A percentile compares a stretch with the other conserved stretches of the same genome.
phyloP scores from a whole-genome alignment of 2,888 invertebrate genomes.

The Megastigmus dorsalis region DNA sequence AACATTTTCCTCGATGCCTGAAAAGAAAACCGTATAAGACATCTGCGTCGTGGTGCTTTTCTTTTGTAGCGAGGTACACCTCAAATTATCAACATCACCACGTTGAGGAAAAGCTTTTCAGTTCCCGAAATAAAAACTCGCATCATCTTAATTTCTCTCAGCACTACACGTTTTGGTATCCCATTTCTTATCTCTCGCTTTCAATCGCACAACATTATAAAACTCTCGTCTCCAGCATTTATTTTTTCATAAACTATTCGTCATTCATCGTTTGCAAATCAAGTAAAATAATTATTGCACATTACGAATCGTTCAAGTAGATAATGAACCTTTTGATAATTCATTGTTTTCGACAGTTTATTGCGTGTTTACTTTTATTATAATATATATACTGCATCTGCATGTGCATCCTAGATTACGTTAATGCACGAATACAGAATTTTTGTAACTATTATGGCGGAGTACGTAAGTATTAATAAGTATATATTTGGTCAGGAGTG shows the following conservation, averaged over 20 bases:
- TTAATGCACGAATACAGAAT: slow-evolving; percentile 28
- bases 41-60: slow-evolving; percentile 11
- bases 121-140: slow-evolving; percentile 22
- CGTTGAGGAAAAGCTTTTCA: slow-evolving; percentile 1
- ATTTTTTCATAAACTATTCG: too few relatives aligned
- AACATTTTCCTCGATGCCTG: neutral
- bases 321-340: slow-evolving; percentile 1
- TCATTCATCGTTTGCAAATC: slow-evolving; percentile 40
- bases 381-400: slow-evolving; percentile 26
- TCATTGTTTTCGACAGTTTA: too few relatives aligned
- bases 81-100: slow-evolving; percentile 8
- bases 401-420: slow-evolving; percentile 42
- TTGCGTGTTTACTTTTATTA: slow-evolving; percentile 11
- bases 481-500: neutral
- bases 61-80: slow-evolving; percentile 30
- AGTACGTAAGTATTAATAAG: neutral
- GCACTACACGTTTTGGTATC: slow-evolving; percentile 22
- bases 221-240: neutral
- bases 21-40: slow-evolving; percentile 15
- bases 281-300: slow-evolving; percentile 32
- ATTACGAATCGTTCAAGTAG: slow-evolving; percentile 30
- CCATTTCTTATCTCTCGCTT: slow-evolving; percentile 13
- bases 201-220: slow-evolving; percentile 19
- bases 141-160: slow-evolving; percentile 18
- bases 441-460: neutral